These are phyloP conservation scores for Heliothis virescens DNA, from an alignment of 1,140 invertebrate genomes.

Conservation along the genomic window DNA sequence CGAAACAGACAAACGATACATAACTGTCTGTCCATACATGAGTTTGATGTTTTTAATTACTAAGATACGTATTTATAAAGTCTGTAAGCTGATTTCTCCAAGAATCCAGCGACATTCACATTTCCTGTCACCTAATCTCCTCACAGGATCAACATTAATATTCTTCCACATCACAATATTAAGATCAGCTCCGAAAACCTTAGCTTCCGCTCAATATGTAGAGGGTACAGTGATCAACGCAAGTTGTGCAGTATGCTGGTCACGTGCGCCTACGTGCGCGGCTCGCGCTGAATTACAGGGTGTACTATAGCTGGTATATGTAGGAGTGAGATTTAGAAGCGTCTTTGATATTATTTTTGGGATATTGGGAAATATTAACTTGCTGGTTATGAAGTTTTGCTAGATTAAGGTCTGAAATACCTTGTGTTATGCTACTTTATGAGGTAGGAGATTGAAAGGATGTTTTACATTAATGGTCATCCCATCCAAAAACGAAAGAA, in stretches of 20 bases:
- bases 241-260: constrained; percentile 30
- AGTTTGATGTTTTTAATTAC: too few species aligned
- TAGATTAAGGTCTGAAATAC: background rate
- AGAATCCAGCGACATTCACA: too few species aligned
- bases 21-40: too few species aligned
- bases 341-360: constrained; percentile 29
- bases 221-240: constrained; percentile 33
- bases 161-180: constrained; percentile 28
- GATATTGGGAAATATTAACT: constrained; percentile 11
- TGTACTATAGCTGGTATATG: constrained; percentile 27
- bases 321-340: constrained; percentile 3
- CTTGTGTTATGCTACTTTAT: background rate
- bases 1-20: too few species aligned
- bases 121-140: background rate
- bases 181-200: constrained; percentile 19
- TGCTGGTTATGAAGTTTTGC: constrained; percentile 6
- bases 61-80: too few species aligned
- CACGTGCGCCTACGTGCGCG: constrained; percentile 37
- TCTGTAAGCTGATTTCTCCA: too few species aligned
- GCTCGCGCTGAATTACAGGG: constrained; percentile 33
- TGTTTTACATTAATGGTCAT: too few species aligned
- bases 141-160: constrained; percentile 6
- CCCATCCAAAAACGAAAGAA: too few species aligned
- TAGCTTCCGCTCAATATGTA: constrained; percentile 31
- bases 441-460: background rate